Conservation (phyloP, 2,797 vertebrate species). For the Garrulus glandarius region DNA sequence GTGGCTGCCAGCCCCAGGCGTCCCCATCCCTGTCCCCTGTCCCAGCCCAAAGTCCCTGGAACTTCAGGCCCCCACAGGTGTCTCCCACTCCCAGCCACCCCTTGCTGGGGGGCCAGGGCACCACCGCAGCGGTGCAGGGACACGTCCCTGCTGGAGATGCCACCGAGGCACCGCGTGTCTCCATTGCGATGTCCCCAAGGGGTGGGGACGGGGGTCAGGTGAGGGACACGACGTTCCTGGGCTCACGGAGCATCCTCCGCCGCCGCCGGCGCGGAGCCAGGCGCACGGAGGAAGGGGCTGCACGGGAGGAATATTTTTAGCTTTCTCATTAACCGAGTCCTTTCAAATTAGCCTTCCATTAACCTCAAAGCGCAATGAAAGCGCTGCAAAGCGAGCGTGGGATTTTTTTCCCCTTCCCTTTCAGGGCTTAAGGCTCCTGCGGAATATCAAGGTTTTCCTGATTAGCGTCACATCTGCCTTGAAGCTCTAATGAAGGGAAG, state of each 20-base stretch:
- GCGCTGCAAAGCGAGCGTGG: constrained; percentile 18
- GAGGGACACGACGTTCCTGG: background rate
- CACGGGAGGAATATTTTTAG: constrained; percentile 77
- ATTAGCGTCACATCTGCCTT: constrained; percentile 61
- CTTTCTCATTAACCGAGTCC: constrained; percentile 80
- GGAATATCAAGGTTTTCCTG: constrained; percentile 72
- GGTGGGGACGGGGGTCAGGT: background rate
- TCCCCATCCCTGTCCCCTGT: background rate
- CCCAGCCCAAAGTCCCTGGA: fast-evolving
- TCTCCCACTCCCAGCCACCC: background rate
- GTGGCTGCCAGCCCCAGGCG: background rate
- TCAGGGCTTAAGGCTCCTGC: constrained; percentile 60
- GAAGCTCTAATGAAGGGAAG: constrained; percentile 59
- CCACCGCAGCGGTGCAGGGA: fast-evolving
- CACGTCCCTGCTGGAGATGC: background rate
- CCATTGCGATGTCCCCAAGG: fast-evolving
- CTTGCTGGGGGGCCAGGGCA: fast-evolving
- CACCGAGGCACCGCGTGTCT: fast-evolving
- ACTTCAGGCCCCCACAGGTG: fast-evolving
- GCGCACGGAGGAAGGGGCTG: constrained; percentile 14
- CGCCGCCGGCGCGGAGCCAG: background rate
- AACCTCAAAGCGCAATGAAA: constrained; percentile 80
- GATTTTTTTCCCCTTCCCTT: constrained; percentile 18
- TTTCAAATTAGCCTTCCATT: constrained; percentile 84
- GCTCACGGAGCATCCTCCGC: background rate